Conservation (phyloP, 2,888 invertebrate genomes). For the Dicyrtomina minuta region DNA sequence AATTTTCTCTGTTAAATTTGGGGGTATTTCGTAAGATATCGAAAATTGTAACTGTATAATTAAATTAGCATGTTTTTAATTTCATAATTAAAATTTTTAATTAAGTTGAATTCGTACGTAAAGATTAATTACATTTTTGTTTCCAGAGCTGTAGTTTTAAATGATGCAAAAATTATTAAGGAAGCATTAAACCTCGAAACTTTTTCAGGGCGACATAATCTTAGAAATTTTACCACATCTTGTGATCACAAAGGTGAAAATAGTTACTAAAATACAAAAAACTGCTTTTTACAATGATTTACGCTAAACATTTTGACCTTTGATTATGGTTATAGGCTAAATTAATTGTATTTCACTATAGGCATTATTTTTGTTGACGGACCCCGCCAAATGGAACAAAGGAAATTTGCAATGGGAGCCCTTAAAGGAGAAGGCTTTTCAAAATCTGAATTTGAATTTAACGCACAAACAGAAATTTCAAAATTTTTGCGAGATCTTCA, state of each 20-base stretch:
- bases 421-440: not conserved
- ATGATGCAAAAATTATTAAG: too few species aligned
- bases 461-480: not conserved
- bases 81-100: not conserved
- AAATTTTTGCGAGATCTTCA: not conserved
- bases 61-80: not conserved
- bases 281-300: too few species aligned
- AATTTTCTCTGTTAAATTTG: slow-evolving; percentile 11
- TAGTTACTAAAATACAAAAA: too few species aligned
- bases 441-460: not conserved
- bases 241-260: too few species aligned
- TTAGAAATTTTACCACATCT: too few species aligned
- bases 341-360: too few species aligned
- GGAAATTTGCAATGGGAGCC: not conserved
- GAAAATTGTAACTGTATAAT: not conserved
- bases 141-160: too few species aligned
- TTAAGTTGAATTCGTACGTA: not conserved
- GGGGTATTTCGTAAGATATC: not conserved
- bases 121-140: too few species aligned
- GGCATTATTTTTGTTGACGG: not conserved
- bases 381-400: not conserved
- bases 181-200: too few species aligned
- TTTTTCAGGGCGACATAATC: too few species aligned
- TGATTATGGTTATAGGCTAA: too few species aligned
- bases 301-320: too few species aligned